These are phyloP conservation scores for Scaptomyza flava DNA, from an alignment of 2,888 invertebrate genomes.

Conservation along the genomic window DNA sequence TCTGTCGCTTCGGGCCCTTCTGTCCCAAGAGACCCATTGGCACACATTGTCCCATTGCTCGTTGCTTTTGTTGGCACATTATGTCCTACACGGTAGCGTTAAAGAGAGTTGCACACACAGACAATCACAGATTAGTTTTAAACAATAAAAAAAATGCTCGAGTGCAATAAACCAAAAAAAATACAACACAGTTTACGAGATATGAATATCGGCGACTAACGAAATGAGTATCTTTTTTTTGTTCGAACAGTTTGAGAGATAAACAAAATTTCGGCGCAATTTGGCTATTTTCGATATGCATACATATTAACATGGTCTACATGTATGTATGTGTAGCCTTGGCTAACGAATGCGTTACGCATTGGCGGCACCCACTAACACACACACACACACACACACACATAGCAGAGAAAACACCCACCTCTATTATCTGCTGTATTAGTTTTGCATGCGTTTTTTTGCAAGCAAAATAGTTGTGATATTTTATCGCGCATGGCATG, in stretches of 20 bases:
- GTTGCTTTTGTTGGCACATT: constrained; percentile 85
- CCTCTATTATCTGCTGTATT: constrained; percentile 84
- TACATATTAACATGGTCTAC: constrained; percentile 21
- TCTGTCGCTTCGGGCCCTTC: constrained; percentile 85
- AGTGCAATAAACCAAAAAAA: background rate
- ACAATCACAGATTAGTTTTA: constrained; percentile 23
- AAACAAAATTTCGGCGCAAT: constrained; percentile 18
- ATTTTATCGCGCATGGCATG: constrained; percentile 85
- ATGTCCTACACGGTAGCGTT: constrained; percentile 79
- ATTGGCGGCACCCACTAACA: constrained; percentile 24
- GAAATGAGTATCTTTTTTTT: background rate
- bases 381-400: background rate
- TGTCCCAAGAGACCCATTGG: constrained; percentile 85
- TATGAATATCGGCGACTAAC: constrained; percentile 13
- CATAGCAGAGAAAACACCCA: constrained; percentile 59
- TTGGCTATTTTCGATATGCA: constrained; percentile 24
- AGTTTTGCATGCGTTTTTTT: constrained; percentile 84
- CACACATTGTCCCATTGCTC: constrained; percentile 84
- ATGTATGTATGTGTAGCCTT: constrained; percentile 12
- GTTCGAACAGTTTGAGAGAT: constrained; percentile 11
- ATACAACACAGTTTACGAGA: background rate
- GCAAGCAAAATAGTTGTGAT: constrained; percentile 85
- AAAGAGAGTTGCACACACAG: background rate
- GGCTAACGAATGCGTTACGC: constrained; percentile 18
- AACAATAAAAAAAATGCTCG: background rate